Percentiles rank a stretch among this genome's conserved stretches.
These are phyloP conservation scores for Panthera uncia DNA, from an alignment of 2,113 vertebrate genomes.

Conservation along the genomic window DNA sequence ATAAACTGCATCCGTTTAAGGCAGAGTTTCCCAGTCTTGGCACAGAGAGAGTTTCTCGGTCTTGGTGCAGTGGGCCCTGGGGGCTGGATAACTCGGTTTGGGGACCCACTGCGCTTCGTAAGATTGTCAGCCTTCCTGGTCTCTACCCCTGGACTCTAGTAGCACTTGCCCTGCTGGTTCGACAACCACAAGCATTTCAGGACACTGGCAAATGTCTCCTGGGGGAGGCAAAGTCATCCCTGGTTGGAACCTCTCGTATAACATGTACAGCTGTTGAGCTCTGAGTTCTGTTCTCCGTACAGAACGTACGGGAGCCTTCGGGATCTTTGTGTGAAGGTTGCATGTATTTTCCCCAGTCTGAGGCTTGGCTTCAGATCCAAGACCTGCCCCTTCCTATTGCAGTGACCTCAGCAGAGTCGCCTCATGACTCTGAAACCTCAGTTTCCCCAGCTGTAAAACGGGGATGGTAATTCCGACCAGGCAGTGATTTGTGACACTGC, in stretches of 20 bases:
- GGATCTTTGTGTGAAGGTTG: background rate
- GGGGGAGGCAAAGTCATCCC: background rate
- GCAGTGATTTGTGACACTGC: background rate
- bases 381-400: background rate
- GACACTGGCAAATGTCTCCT: background rate
- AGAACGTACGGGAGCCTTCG: background rate
- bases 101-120: fast-evolving
- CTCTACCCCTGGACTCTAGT: background rate
- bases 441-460: background rate
- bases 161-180: background rate
- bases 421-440: background rate
- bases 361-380: background rate
- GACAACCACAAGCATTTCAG: background rate
- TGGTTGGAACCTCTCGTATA: background rate
- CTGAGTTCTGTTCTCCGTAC: background rate
- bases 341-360: background rate
- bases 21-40: background rate
- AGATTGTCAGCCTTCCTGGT: background rate
- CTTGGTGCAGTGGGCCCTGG: fast-evolving
- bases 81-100: too few species aligned
- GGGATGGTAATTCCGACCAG: background rate
- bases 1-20: background rate
- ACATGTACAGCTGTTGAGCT: background rate
- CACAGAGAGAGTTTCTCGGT: background rate
- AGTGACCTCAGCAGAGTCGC: background rate